Conservation (phyloP, 2,113 vertebrate species). For the Ailurus styani region DNA sequence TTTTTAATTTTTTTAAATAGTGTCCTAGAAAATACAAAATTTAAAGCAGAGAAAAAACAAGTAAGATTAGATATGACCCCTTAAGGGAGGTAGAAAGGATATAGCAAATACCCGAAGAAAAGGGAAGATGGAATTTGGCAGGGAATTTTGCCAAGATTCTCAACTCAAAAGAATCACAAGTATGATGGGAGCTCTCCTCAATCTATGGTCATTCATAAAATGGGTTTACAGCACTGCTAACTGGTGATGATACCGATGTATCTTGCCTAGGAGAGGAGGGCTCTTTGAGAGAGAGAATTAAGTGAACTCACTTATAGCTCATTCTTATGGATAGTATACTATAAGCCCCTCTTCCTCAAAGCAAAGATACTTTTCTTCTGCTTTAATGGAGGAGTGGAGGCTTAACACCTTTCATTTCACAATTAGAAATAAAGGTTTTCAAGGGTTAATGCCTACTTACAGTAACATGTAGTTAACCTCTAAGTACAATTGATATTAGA, state of each 20-base stretch:
- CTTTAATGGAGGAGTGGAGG: background rate
- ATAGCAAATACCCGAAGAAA: background rate
- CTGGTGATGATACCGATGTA: background rate
- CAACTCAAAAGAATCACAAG: background rate
- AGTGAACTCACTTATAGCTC: background rate
- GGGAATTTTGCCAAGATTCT: background rate
- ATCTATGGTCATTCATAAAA: background rate
- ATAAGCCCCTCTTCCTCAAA: background rate
- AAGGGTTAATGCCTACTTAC: background rate
- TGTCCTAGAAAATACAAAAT: background rate
- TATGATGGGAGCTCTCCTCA: background rate
- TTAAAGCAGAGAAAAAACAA: background rate
- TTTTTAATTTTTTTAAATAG: constrained; percentile 14
- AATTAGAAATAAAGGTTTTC: background rate
- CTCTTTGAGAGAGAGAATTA: background rate
- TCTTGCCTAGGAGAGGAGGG: background rate
- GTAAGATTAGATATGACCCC: background rate
- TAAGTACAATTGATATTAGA: background rate
- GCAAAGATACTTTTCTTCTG: background rate
- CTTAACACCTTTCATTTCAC: background rate
- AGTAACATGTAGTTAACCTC: background rate
- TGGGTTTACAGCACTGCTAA: background rate
- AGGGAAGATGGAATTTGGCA: background rate
- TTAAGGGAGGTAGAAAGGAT: background rate
- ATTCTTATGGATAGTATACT: background rate